A percentile compares a stretch with the other conserved stretches of the same genome.
phyloP scores from a whole-genome alignment of 2,113 vertebrate genomes.

The Carlito syrichta region DNA sequence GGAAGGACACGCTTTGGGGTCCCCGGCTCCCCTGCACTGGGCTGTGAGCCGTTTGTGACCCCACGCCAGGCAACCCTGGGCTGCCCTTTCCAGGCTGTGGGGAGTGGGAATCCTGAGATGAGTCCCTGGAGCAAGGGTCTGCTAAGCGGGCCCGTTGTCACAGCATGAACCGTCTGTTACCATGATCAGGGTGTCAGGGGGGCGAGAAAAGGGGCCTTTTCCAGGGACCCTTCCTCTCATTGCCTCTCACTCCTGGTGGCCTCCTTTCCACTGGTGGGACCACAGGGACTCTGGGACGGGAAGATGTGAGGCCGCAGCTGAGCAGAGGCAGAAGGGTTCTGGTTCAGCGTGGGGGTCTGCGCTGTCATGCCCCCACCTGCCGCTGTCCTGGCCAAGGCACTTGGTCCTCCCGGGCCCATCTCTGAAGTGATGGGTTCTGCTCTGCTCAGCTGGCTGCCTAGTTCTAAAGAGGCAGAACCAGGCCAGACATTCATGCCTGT shows the following conservation, averaged over 20 bases:
- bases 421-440: not conserved
- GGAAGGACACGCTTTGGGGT: not conserved
- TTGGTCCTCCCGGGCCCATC: not conserved
- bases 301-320: not conserved
- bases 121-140: not conserved
- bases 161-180: rapidly evolving
- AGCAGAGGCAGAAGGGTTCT: no score
- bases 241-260: not conserved
- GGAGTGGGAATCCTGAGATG: not conserved
- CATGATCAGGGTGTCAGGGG: no score
- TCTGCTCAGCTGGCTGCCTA: not conserved
- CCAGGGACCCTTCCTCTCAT: not conserved
- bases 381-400: not conserved
- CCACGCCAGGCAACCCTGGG: rapidly evolving
- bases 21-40: not conserved
- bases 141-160: not conserved
- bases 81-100: not conserved
- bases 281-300: not conserved
- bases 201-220: not conserved
- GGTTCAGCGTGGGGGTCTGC: not conserved
- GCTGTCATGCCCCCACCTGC: not conserved
- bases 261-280: not conserved
- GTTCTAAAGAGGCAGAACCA: not conserved
- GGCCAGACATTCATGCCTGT: no score
- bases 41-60: rapidly evolving